Evolutionary conservation across 2,888 invertebrate genomes (phyloP), one percentile per base, ranked within the genome.

Genomic region (Acanthococcus lagerstroemiae): DNA sequence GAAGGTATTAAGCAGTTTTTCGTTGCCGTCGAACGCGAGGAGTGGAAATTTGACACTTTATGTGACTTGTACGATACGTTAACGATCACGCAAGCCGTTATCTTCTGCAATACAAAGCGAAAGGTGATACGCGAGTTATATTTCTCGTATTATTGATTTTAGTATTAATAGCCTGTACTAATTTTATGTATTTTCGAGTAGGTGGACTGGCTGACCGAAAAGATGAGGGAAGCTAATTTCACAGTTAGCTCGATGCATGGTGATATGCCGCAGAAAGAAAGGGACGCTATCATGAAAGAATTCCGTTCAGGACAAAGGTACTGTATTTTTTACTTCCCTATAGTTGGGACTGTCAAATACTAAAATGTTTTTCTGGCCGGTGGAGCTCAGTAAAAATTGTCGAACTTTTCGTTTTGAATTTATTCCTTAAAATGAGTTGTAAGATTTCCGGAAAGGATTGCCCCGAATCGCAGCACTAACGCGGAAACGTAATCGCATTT

Each of bases 1-100:
- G 99, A 99, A 83, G 99, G 68, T 52, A 97, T 99, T 71, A 99
- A 97, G 77, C 99, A 99, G 78, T 99, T 99, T 80, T 99, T 99
- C 74, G 97, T 99, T 5, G 95, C 96, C 24, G 97, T 99, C 0
- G 99, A 99, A 77, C 83, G 96, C 48, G 99, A 99, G 77, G 99
- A 99, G 77, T 99, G 97, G 97, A 99, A 99, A 79, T 97, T 99
- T 77, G 97, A 99, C 77, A 99, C 99, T 0, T 80, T 99, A 2
- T 97, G 96, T 76, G 97, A 99, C 76, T 81, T 99, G 44, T 99
- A 99, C 72, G 99, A 99, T 75, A 97, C 97, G 0, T 79, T 99
- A 26, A 99, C 97, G 44, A 97, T 99, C 74, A 99, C 97, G 0
- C 97, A 99, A 76, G 97, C 97, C 0, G 97, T 99, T 15, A 96